Percentiles rank a stretch among this genome's conserved stretches.
These are phyloP conservation scores for Xanthia togata DNA, from an alignment of 2,888 invertebrate genomes.

Conservation along the genomic window DNA sequence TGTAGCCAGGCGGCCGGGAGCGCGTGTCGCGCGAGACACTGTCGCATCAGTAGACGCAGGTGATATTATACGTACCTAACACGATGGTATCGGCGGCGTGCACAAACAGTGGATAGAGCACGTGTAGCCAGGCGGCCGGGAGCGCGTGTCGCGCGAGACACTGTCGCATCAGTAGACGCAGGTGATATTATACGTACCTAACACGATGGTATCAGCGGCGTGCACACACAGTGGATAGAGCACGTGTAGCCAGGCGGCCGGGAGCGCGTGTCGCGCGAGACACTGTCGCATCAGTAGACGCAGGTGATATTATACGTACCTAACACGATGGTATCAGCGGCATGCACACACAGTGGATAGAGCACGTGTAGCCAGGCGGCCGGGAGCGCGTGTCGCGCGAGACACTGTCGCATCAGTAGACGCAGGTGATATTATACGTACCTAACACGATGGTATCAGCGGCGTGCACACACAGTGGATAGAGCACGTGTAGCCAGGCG, in stretches of 20 bases:
- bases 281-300: constrained; percentile 91
- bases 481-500: constrained; percentile 95
- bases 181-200: constrained; percentile 90
- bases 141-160: constrained; percentile 94
- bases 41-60: constrained; percentile 85
- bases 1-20: constrained; percentile 95
- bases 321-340: constrained; percentile 95
- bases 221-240: constrained; percentile 94
- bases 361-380: constrained; percentile 95
- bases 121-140: constrained; percentile 94
- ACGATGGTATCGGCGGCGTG: constrained; percentile 95
- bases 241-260: constrained; percentile 94
- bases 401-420: constrained; percentile 91
- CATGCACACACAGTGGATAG: constrained; percentile 94
- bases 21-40: constrained; percentile 93
- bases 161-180: constrained; percentile 89
- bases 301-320: constrained; percentile 89
- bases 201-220: constrained; percentile 95
- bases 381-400: constrained; percentile 93
- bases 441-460: constrained; percentile 96
- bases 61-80: constrained; percentile 91
- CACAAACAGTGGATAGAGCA: constrained; percentile 94
- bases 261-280: constrained; percentile 93
- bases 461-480: constrained; percentile 94
- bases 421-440: constrained; percentile 78